Conservation (phyloP, 2,797 vertebrate species). For the Pithecia hirsuta region DNA sequence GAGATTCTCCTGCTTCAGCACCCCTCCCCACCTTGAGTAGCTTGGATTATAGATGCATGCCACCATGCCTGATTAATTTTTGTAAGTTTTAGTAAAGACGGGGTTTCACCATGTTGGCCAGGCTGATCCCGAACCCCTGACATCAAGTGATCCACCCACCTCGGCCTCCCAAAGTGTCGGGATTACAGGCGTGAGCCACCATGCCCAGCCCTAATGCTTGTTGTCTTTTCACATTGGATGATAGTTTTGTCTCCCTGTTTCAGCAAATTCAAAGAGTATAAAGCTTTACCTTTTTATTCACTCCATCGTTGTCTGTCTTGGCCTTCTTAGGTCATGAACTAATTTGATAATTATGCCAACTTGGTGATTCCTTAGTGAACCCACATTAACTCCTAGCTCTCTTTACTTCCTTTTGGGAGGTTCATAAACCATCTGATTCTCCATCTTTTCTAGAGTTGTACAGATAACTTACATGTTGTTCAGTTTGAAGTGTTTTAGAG, state of each 20-base stretch:
- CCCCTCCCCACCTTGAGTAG: fast-evolving
- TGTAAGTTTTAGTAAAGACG: neutral
- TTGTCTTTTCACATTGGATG: neutral
- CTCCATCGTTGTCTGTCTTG: neutral
- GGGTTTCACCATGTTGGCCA: neutral
- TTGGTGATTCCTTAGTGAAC: neutral
- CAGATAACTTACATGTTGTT: neutral
- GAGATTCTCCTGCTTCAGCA: neutral
- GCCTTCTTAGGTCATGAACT: neutral
- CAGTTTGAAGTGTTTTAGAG: neutral
- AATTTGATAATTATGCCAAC: neutral
- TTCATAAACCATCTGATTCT: neutral
- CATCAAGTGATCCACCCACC: neutral
- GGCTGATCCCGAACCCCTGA: neutral
- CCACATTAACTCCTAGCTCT: neutral
- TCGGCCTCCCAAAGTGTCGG: neutral
- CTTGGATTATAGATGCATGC: neutral
- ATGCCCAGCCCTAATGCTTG: neutral
- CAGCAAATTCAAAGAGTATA: neutral
- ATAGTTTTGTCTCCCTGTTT: neutral
- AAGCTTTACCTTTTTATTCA: neutral
- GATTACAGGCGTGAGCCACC: neutral
- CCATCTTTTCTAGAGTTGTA: neutral
- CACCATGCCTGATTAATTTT: neutral
- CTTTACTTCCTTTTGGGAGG: neutral